Evolutionary conservation across 2,888 invertebrate genomes (phyloP).

Genomic region (Chloroclystis v-ata): DNA sequence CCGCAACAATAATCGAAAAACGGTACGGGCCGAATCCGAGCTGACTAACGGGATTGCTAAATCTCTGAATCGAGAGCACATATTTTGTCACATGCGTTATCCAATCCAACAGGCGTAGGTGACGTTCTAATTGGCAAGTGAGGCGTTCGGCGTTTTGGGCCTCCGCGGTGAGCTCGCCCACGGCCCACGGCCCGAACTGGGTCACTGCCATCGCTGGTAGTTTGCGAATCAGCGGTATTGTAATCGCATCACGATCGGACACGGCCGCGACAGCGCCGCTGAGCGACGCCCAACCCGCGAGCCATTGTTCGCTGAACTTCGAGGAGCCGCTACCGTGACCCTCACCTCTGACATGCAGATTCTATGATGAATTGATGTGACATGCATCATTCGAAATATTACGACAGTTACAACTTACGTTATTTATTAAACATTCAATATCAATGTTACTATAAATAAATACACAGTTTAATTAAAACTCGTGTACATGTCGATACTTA

Average conservation of each 20-base stretch:
- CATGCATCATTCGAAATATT: constrained; percentile 29
- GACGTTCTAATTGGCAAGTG: constrained; percentile 44
- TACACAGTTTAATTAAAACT: constrained; percentile 17
- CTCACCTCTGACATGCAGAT: constrained; percentile 47
- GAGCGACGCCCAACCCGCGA: constrained; percentile 31
- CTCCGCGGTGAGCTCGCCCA: constrained; percentile 36
- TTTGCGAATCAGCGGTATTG: constrained; percentile 52
- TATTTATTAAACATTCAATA: constrained; percentile 15
- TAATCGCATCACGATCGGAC: constrained; percentile 50
- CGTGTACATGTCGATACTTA: constrained; percentile 17
- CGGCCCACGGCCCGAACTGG: constrained; percentile 45
- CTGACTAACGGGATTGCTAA: constrained; percentile 39
- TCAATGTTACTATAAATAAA: constrained; percentile 20
- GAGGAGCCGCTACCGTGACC: constrained; percentile 33
- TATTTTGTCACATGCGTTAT: constrained; percentile 38
- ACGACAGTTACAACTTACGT: constrained; percentile 18
- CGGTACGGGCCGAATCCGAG: constrained; percentile 34
- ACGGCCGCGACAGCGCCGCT: constrained; percentile 29
- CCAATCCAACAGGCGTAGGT: constrained; percentile 34
- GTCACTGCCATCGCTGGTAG: constrained; percentile 66
- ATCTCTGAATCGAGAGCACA: constrained; percentile 36
- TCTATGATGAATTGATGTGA: too few species aligned
- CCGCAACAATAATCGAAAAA: constrained; percentile 46
- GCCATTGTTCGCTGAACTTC: constrained; percentile 56
- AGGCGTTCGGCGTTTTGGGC: constrained; percentile 35